Base-by-base conservation (phyloP, 2,797 vertebrate genomes). In the Takifugu rubripes region DNA sequence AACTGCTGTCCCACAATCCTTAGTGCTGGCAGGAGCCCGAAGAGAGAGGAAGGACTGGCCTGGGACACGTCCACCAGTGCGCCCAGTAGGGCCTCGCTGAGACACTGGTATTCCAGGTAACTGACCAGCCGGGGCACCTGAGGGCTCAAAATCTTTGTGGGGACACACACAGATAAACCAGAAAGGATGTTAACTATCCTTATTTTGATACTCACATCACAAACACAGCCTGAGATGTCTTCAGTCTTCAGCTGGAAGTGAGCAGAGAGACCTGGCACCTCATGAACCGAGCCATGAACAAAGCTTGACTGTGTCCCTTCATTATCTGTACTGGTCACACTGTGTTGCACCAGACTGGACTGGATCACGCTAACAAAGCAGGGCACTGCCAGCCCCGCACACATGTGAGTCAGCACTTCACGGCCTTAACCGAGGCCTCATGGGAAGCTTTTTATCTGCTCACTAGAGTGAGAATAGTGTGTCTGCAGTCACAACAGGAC, bases 61-160 rank as follows among this genome's bases (percentile, higher is more conserved):
- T 88, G 82, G n/a, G 94, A 91, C 65, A 96, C 88, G 17, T 95
- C 93, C 74, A 84, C 74, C 0, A 98, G 88, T 26, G 92, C 86
- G 14, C 84, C 92, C 14, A 97, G 74, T 3, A 96, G 74, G 51
- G 91, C 36, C 46, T 96, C 94, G 0, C 83, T 92, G 15, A 95
- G 83, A 48, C 80, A 81, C 0, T 89, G 89, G 68, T 95, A 90
- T 36, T 78, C 85, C 63, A 97, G 77, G 64, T 91, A 90, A 52
- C 66, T 70, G 11, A 94, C 82, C 11, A 99, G 67, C 9, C 77
- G 78, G 0, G 94, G 93, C 52, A 97, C 88, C 63, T 94, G 92
- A 43, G 93, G 89, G 52, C 90, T 90, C 82, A 96, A 78, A 56
- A 90, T 92, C 97, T 99, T n/a, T 46, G 44, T n/a, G 44, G 44